phyloP scores from a whole-genome alignment of 2,888 invertebrate genomes.

The Nomada flava region DNA sequence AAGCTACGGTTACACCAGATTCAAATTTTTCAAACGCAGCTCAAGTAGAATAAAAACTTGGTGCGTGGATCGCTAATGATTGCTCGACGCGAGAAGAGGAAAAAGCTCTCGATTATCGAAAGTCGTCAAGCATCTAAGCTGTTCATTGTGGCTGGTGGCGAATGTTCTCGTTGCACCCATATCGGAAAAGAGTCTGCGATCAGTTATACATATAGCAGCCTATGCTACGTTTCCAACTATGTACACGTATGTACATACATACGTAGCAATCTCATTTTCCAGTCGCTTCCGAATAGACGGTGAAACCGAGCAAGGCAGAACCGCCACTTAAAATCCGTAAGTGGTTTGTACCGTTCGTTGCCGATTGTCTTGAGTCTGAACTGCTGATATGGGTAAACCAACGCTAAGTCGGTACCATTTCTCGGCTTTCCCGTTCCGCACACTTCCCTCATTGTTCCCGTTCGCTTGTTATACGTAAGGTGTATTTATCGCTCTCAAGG shows the following conservation, averaged over 20 bases:
- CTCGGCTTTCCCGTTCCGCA: not conserved
- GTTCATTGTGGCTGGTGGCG: conserved; percentile 21
- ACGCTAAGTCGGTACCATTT: conserved; percentile 18
- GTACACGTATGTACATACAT: no score
- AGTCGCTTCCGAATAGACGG: conserved; percentile 17
- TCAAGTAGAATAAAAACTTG: no score
- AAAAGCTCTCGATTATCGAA: conserved; percentile 24
- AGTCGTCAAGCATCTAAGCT: conserved; percentile 27
- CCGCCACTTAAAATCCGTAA: conserved; percentile 69
- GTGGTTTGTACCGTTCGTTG: conserved; percentile 69
- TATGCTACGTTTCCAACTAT: conserved; percentile 39
- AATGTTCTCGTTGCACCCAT: conserved; percentile 55
- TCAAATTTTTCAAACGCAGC: no score
- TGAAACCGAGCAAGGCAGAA: conserved; percentile 55
- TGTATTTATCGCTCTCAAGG: not conserved
- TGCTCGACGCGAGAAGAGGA: not conserved
- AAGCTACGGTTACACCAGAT: no score
- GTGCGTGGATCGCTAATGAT: conserved; percentile 21
- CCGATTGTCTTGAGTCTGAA: conserved; percentile 63
- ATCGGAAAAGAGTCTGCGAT: conserved; percentile 21
- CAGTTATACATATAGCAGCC: not conserved
- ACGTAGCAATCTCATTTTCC: conserved; percentile 26
- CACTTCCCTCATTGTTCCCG: conserved; percentile 10
- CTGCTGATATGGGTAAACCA: conserved; percentile 37
- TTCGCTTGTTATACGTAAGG: not conserved